Conservation (phyloP, 2,797 vertebrate genomes). For the Naso thynnoides region DNA sequence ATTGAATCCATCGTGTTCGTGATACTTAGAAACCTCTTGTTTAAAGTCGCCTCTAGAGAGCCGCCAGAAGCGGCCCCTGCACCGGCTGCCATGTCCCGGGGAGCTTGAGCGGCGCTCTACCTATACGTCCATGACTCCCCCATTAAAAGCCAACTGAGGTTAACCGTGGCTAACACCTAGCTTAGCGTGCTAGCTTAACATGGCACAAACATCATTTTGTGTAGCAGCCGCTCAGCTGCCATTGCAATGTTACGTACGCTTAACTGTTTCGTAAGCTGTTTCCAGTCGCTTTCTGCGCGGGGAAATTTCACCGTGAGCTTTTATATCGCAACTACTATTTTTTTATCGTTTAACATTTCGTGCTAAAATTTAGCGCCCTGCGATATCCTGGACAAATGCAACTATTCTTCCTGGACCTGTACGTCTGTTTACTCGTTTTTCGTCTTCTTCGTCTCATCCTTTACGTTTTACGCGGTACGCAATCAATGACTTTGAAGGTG, state of each 20-base stretch:
- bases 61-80: conserved; percentile 70
- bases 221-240: conserved; percentile 3
- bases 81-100: conserved; percentile 88
- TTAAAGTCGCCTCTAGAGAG: conserved; percentile 89
- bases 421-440: conserved; percentile 62
- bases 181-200: conserved; percentile 63
- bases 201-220: conserved; percentile 24
- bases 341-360: conserved; percentile 29
- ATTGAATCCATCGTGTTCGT: conserved; percentile 97
- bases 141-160: conserved; percentile 16
- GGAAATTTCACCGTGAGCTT: fast-evolving
- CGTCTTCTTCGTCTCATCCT: too few species aligned
- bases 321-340: background rate
- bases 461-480: too few species aligned
- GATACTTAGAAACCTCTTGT: conserved; percentile 89
- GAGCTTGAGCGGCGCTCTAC: conserved; percentile 22
- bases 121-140: background rate
- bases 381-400: conserved; percentile 26
- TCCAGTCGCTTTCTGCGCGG: background rate
- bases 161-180: conserved; percentile 63
- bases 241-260: background rate
- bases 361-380: conserved; percentile 56
- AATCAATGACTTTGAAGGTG: too few species aligned
- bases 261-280: background rate
- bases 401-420: conserved; percentile 13